Percentiles rank a stretch among this genome's conserved stretches.
phyloP scores from a whole-genome alignment of 2,797 vertebrate genomes.

The Remorina albescens region DNA sequence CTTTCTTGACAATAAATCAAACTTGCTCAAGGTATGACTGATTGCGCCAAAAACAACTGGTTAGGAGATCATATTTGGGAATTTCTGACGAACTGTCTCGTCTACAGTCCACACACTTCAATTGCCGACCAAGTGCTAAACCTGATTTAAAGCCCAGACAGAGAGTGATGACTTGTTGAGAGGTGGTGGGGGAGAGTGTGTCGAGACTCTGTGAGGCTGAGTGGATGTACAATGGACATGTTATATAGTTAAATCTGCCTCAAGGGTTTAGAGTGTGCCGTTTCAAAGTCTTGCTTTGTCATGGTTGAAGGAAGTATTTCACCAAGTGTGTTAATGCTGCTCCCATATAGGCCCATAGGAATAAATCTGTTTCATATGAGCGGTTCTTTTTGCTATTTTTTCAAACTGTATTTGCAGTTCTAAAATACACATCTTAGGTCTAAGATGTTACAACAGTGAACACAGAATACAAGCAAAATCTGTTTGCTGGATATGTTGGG shows the following conservation, averaged over 20 bases:
- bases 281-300: conserved; percentile 40
- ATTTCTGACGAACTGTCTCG: neutral
- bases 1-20: neutral
- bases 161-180: conserved; percentile 22
- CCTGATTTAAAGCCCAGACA: conserved; percentile 31
- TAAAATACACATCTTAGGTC: conserved; percentile 31
- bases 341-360: conserved; percentile 7
- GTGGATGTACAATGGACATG: conserved; percentile 23
- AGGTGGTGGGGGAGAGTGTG: conserved; percentile 14
- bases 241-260: conserved; percentile 24
- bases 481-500: conserved; percentile 47
- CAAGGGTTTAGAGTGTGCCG: conserved; percentile 22
- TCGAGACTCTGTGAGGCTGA: conserved; percentile 20
- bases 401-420: conserved; percentile 30
- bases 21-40: neutral
- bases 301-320: neutral
- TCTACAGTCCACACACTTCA: conserved; percentile 8
- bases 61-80: neutral
- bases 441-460: conserved; percentile 18
- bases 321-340: neutral
- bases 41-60: neutral
- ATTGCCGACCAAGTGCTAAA: conserved; percentile 28
- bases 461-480: conserved; percentile 53
- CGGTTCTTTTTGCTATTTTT: conserved; percentile 21
- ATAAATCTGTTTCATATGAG: conserved; percentile 20